phyloP scores from a whole-genome alignment of 2,797 vertebrate genomes.

The Valencia hispanica region DNA sequence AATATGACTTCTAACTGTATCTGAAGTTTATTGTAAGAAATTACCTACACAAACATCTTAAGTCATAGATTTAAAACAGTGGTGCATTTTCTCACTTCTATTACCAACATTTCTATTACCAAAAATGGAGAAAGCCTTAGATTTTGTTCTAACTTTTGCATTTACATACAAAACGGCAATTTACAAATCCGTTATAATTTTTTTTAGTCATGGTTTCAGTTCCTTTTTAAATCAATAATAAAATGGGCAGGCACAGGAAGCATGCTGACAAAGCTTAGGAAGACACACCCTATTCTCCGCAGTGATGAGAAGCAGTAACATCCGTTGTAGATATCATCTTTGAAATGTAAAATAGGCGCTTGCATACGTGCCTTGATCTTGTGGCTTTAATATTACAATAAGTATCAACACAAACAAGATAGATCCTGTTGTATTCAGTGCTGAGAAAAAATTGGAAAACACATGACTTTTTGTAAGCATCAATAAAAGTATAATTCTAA shows the following conservation, averaged over 20 bases:
- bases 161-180: neutral
- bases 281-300: constrained; percentile 38
- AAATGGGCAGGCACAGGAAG: constrained; percentile 54
- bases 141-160: neutral
- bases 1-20: neutral
- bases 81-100: neutral
- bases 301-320: constrained; percentile 37
- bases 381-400: constrained; percentile 5
- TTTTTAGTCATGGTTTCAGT: constrained; percentile 39
- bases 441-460: neutral
- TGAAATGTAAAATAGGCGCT: constrained; percentile 11
- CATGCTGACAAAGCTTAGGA: constrained; percentile 40
- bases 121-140: neutral
- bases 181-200: neutral
- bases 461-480: constrained; percentile 5
- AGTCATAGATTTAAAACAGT: neutral
- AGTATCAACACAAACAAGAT: too few relatives aligned
- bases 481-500: constrained; percentile 16
- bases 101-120: neutral
- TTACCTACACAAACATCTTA: neutral
- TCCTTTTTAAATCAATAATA: constrained; percentile 39
- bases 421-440: neutral
- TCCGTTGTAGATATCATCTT: constrained; percentile 35
- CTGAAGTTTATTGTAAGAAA: neutral
- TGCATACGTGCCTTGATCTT: neutral